Percentiles rank a stretch among this genome's conserved stretches.
These are phyloP conservation scores for Apocheima hispidaria DNA, from an alignment of 2,888 invertebrate species.

Conservation along the genomic window DNA sequence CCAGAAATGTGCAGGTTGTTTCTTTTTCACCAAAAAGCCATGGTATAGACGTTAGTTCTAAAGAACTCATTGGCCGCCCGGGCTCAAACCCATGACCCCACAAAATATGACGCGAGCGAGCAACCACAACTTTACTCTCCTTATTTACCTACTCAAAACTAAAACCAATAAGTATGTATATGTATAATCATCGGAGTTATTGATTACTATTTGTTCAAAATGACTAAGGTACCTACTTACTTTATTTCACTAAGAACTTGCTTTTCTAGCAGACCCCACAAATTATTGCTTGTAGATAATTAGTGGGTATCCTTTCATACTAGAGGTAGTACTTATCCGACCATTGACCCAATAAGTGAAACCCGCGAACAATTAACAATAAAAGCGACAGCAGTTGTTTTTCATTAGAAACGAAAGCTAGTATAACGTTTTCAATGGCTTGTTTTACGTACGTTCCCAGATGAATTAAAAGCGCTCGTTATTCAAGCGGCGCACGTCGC, in stretches of 20 bases:
- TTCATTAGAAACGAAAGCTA: conserved; percentile 71
- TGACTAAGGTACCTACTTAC: too few relatives aligned
- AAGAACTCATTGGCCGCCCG: too few relatives aligned
- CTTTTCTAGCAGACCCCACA: too few relatives aligned
- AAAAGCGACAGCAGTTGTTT: conserved; percentile 63
- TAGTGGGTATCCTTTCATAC: conserved; percentile 1
- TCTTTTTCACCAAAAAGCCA: too few relatives aligned
- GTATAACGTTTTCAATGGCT: conserved; percentile 69
- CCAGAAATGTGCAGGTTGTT: too few relatives aligned
- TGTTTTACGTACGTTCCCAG: conserved; percentile 60
- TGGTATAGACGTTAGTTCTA: too few relatives aligned
- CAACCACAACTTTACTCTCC: too few relatives aligned
- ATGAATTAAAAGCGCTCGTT: conserved; percentile 60
- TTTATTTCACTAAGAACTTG: background rate
- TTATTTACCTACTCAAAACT: too few relatives aligned
- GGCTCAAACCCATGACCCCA: too few relatives aligned
- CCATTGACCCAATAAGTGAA: conserved; percentile 65
- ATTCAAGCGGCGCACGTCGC: conserved; percentile 59
- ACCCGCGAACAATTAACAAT: conserved; percentile 56
- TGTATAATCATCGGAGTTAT: background rate
- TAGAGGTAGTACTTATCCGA: conserved; percentile 32
- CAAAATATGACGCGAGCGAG: too few relatives aligned
- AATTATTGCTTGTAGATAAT: background rate
- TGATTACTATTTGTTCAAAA: conserved; percentile 5
- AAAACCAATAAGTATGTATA: too few relatives aligned